A percentile compares a stretch with the other conserved stretches of the same genome.
These are phyloP conservation scores for Eristalis arbustorum DNA, from an alignment of 2,888 invertebrate species.

Conservation along the genomic window DNA sequence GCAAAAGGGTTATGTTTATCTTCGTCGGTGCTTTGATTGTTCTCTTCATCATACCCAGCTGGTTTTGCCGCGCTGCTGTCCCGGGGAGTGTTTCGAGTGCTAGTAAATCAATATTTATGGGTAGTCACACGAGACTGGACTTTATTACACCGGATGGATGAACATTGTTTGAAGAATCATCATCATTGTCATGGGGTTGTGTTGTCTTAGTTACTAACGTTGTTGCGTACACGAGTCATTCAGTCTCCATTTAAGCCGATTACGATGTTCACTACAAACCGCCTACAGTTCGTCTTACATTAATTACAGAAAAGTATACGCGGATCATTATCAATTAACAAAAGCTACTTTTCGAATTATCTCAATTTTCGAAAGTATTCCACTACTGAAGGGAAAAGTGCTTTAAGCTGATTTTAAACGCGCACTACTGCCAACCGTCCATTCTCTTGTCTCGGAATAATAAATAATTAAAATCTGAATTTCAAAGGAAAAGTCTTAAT, in stretches of 20 bases:
- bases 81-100: conserved; percentile 29
- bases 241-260: neutral
- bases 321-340: neutral
- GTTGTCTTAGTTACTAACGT: too few relatives aligned
- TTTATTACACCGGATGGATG: conserved; percentile 12
- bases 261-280: neutral
- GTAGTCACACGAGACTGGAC: conserved; percentile 29
- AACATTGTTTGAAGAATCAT: conserved; percentile 21
- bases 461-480: conserved; percentile 1
- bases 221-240: too few relatives aligned
- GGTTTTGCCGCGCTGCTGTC: too few relatives aligned
- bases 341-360: neutral
- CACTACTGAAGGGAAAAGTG: neutral
- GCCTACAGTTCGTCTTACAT: neutral
- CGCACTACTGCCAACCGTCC: neutral
- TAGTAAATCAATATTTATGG: conserved; percentile 61
- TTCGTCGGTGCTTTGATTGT: conserved; percentile 45
- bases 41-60: conserved; percentile 4
- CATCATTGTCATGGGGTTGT: conserved; percentile 25
- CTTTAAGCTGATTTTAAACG: neutral
- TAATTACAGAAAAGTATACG: neutral
- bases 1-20: conserved; percentile 43
- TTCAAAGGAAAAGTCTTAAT: conserved; percentile 13
- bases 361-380: neutral
- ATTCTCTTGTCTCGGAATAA: neutral